A percentile compares a stretch with the other conserved stretches of the same genome.
Conservation (phyloP, 1,140 invertebrate genomes). For the Macrotrachela quadricornifera region DNA sequence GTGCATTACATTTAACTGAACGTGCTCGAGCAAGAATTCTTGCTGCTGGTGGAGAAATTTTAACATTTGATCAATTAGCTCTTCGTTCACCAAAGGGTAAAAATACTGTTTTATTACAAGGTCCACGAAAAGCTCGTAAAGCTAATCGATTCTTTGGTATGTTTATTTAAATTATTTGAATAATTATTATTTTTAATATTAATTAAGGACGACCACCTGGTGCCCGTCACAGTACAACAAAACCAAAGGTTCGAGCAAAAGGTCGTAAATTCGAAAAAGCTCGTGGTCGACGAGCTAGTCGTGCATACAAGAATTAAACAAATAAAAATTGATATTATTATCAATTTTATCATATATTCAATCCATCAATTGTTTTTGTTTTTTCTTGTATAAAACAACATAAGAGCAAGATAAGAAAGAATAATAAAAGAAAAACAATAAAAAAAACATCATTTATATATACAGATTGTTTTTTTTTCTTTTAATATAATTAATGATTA, state of each 20-base stretch:
- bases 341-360: too few relatives aligned
- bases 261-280: constrained; percentile 91
- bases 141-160: constrained; percentile 65
- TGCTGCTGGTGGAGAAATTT: constrained; percentile 77
- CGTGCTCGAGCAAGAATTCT: constrained; percentile 78
- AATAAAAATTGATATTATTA: too few relatives aligned
- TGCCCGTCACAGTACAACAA: too few relatives aligned
- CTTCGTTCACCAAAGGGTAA: constrained; percentile 68
- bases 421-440: too few relatives aligned
- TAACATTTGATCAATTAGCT: constrained; percentile 94
- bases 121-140: constrained; percentile 66
- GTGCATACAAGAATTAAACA: constrained; percentile 85
- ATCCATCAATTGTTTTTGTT: too few relatives aligned
- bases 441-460: too few relatives aligned
- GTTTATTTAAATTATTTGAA: too few relatives aligned
- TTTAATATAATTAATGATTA: too few relatives aligned
- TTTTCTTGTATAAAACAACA: too few relatives aligned
- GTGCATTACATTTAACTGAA: constrained; percentile 73
- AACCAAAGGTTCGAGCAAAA: constrained; percentile 73
- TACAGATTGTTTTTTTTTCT: too few relatives aligned
- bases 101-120: constrained; percentile 81
- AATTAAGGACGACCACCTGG: constrained; percentile 31
- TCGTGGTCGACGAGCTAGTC: constrained; percentile 71
- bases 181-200: too few relatives aligned
- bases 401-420: too few relatives aligned